These are phyloP conservation scores for Puffinus mauretanicus DNA, from an alignment of 2,113 vertebrate genomes.

Conservation along the genomic window DNA sequence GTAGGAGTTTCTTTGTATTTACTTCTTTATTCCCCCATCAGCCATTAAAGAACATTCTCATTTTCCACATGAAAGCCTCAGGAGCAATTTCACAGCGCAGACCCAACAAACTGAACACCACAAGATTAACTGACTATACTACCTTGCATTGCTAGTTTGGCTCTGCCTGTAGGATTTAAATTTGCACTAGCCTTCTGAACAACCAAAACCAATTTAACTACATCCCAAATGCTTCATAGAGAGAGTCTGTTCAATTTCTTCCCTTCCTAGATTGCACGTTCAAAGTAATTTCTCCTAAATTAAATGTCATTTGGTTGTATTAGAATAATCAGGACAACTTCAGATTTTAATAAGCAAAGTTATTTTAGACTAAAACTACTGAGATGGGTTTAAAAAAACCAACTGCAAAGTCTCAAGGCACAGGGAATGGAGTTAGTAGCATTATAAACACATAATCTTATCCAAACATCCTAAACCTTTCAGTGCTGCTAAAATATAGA, in stretches of 20 bases:
- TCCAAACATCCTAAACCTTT: not conserved
- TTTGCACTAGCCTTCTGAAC: conserved; percentile 71
- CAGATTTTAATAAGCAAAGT: conserved; percentile 69
- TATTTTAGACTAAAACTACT: conserved; percentile 44
- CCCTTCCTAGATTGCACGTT: conserved; percentile 63
- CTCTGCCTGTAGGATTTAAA: conserved; percentile 77
- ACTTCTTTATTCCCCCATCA: conserved; percentile 79
- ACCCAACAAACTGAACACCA: conserved; percentile 73
- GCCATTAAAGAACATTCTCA: conserved; percentile 80
- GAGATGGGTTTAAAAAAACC: not conserved
- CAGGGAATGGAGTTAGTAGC: not conserved
- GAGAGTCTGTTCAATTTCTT: conserved; percentile 67
- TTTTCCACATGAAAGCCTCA: conserved; percentile 82
- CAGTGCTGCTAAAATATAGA: not conserved
- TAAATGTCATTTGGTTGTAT: conserved; percentile 71
- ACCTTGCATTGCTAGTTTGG: conserved; percentile 70
- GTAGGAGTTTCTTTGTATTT: conserved; percentile 77
- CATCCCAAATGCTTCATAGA: conserved; percentile 71
- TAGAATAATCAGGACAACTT: conserved; percentile 70
- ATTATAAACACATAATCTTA: not conserved
- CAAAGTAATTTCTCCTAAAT: conserved; percentile 72
- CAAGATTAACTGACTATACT: conserved; percentile 76
- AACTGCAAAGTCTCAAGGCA: not conserved
- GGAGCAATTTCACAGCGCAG: conserved; percentile 72
- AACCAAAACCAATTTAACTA: conserved; percentile 73